A percentile compares a stretch with the other conserved stretches of the same genome.
Conservation (phyloP, 2,113 vertebrate genomes). For the Serinus canaria region DNA sequence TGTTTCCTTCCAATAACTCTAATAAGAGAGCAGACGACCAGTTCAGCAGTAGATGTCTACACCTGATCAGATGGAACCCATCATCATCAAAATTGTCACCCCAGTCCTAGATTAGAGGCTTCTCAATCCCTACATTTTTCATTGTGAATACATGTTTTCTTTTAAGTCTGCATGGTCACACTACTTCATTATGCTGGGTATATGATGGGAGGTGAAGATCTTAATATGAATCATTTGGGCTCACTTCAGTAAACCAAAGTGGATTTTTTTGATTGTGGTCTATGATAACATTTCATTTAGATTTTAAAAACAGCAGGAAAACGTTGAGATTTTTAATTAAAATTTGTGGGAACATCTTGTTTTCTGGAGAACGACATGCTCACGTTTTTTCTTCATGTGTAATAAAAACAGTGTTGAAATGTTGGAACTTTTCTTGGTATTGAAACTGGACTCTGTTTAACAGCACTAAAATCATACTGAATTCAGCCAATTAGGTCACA, state of each 20-base stretch:
- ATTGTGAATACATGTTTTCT: not conserved
- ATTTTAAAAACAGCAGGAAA: constrained; percentile 3
- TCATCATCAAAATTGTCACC: not conserved
- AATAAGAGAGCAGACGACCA: not conserved
- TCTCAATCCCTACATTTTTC: not conserved
- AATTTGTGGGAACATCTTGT: not conserved
- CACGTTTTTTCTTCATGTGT: not conserved
- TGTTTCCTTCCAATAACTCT: not conserved
- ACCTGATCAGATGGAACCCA: not conserved
- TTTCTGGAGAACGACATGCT: not conserved
- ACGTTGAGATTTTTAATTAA: constrained; percentile 2
- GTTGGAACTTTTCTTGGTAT: not conserved
- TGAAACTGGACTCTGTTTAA: not conserved
- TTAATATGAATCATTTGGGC: constrained; percentile 27
- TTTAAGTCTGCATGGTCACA: not conserved
- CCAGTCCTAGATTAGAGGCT: not conserved
- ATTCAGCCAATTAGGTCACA: not conserved
- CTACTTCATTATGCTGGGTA: not conserved
- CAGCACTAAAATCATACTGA: not conserved
- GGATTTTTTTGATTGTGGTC: not conserved
- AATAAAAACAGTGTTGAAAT: constrained; percentile 15
- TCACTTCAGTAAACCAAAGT: not conserved
- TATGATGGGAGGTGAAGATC: not conserved
- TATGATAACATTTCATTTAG: not conserved
- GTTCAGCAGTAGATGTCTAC: not conserved